phyloP scores from a whole-genome alignment of 2,888 invertebrate genomes.

The Oscheius sp. region DNA sequence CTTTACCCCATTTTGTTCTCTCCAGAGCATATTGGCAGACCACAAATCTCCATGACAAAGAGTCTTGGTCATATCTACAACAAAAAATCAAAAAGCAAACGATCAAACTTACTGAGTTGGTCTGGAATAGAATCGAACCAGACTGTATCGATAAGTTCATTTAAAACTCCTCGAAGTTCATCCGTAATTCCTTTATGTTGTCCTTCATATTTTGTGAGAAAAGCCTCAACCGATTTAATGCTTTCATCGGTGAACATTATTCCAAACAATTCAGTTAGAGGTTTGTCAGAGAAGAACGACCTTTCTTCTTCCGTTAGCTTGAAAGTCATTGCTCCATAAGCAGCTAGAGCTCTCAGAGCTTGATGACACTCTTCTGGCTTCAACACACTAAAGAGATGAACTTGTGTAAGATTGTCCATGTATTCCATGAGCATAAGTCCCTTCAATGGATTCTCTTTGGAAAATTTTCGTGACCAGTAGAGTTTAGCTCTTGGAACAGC shows the following conservation, averaged over 20 bases:
- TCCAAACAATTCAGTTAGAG: not conserved
- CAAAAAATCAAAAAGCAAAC: too few relatives aligned
- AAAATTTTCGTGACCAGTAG: slow-evolving; percentile 8
- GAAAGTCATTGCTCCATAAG: slow-evolving; percentile 1
- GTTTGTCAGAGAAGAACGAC: not conserved
- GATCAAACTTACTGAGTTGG: slow-evolving; percentile 13
- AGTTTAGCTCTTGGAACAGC: not conserved
- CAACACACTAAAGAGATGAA: slow-evolving; percentile 9
- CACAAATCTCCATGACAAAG: slow-evolving; percentile 27
- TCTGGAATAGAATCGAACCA: slow-evolving; percentile 20
- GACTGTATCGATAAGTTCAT: not conserved
- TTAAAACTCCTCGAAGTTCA: not conserved
- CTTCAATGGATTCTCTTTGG: slow-evolving; percentile 19
- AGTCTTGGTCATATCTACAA: slow-evolving; percentile 2
- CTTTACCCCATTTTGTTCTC: not conserved
- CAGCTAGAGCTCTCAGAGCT: slow-evolving; percentile 19
- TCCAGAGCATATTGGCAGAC: slow-evolving; percentile 27
- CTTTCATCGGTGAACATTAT: slow-evolving; percentile 1
- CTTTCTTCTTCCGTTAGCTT: slow-evolving; percentile 26
- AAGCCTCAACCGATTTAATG: not conserved
- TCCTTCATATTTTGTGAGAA: not conserved
- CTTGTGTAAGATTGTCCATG: not conserved
- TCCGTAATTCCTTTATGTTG: not conserved
- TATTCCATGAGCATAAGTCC: slow-evolving; percentile 25
- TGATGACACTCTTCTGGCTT: slow-evolving; percentile 17